A percentile compares a stretch with the other conserved stretches of the same genome.
These are phyloP conservation scores for Alligator sinensis DNA, from an alignment of 2,113 vertebrate species.

Conservation along the genomic window DNA sequence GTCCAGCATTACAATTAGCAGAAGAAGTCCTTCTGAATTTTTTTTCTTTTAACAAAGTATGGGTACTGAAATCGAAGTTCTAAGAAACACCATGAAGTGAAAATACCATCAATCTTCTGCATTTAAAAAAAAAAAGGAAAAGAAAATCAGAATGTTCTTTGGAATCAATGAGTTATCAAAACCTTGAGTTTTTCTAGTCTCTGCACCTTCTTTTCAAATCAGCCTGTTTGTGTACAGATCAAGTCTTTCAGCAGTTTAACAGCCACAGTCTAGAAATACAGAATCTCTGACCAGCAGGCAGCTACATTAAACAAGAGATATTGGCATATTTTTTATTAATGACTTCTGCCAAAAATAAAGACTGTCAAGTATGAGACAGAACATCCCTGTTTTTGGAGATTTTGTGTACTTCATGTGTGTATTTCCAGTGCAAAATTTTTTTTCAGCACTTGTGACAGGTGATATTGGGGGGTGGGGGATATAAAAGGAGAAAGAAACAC, in stretches of 20 bases:
- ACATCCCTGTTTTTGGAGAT: constrained; percentile 66
- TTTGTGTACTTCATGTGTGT: constrained; percentile 50
- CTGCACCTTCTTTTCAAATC: constrained; percentile 62
- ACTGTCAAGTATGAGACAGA: constrained; percentile 70
- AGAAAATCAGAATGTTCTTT: constrained; percentile 87
- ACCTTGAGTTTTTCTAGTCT: constrained; percentile 78
- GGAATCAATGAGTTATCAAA: constrained; percentile 82
- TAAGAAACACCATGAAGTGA: constrained; percentile 80
- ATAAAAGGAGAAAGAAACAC: neutral
- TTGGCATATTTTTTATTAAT: constrained; percentile 62
- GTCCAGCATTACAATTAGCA: constrained; percentile 72
- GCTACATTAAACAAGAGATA: constrained; percentile 70
- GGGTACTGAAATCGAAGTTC: constrained; percentile 83
- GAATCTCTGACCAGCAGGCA: constrained; percentile 77
- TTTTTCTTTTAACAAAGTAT: constrained; percentile 78
- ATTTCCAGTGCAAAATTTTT: constrained; percentile 69
- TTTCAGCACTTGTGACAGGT: constrained; percentile 63
- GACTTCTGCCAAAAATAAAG: constrained; percentile 77
- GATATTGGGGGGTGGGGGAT: neutral
- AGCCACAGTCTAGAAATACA: constrained; percentile 45
- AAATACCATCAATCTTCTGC: constrained; percentile 77
- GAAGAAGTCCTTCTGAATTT: constrained; percentile 79
- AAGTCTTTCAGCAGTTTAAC: constrained; percentile 70
- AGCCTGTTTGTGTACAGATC: constrained; percentile 56
- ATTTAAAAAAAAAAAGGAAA: constrained; percentile 78